A percentile compares a stretch with the other conserved stretches of the same genome.
Evolutionary conservation across 1,140 invertebrate species (phyloP).

Genomic region (Rhagoletis zephyria): DNA sequence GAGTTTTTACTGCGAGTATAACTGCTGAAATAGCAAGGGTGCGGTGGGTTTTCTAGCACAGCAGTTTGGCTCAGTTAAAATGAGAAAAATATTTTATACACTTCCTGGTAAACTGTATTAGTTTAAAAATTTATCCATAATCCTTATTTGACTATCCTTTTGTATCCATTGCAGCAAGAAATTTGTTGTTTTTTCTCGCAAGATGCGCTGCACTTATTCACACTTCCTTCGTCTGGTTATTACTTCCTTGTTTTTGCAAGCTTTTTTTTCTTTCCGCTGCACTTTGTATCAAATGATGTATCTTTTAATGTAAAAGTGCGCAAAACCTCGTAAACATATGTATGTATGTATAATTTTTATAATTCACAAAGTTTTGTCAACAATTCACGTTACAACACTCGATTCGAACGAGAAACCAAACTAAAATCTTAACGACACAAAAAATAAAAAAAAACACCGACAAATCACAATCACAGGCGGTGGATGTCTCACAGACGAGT

Average conservation of each 20-base stretch:
- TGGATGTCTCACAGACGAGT: neutral
- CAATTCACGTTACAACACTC: neutral
- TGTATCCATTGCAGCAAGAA: neutral
- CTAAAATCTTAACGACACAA: neutral
- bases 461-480: neutral
- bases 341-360: neutral
- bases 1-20: neutral
- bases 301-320: neutral
- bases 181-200: neutral
- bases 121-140: neutral
- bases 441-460: neutral
- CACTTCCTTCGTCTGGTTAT: neutral
- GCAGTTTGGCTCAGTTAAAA: no score
- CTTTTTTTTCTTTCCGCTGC: neutral
- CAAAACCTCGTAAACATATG: neutral
- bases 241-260: neutral
- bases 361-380: neutral
- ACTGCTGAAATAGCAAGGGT: no score
- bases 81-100: neutral
- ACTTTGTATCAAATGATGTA: neutral
- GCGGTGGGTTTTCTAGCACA: no score
- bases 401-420: neutral
- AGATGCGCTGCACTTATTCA: no score
- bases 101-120: conserved; percentile 41
- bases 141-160: neutral